Evolutionary conservation across 2,888 invertebrate species (phyloP).

Genomic region (Therioaphis trifolii): DNA sequence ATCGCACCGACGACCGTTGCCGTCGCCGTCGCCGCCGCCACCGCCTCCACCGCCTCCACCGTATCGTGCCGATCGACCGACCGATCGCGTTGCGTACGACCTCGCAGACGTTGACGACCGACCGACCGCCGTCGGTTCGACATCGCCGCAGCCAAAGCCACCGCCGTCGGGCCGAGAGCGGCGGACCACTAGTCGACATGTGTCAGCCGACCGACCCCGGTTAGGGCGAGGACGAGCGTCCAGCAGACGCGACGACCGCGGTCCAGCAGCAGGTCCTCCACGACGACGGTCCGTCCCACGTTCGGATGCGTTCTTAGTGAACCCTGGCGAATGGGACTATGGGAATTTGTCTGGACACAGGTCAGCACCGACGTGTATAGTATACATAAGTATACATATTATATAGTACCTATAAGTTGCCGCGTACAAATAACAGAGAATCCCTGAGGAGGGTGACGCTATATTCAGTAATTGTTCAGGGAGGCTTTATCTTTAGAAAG

Average conservation of each 20-base stretch:
- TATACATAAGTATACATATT: not conserved
- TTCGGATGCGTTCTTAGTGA: constrained; percentile 10
- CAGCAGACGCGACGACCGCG: not conserved
- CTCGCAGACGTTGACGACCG: not conserved
- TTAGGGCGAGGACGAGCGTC: not conserved
- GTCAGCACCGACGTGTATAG: constrained; percentile 67
- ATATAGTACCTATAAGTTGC: too few species aligned
- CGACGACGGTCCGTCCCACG: not conserved
- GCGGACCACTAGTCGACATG: constrained; percentile 17
- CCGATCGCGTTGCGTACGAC: not conserved
- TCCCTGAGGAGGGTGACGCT: too few species aligned
- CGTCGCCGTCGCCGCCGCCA: not conserved
- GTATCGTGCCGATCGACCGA: not conserved
- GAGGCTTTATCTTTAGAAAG: too few species aligned
- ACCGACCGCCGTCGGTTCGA: not conserved
- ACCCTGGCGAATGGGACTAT: constrained; percentile 63
- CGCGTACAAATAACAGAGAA: too few species aligned
- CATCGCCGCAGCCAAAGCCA: not conserved
- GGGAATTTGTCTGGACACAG: constrained; percentile 73
- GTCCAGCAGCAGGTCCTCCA: not conserved
- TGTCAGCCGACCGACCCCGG: constrained; percentile 38
- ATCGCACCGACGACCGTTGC: not conserved
- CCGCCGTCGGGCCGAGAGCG: not conserved
- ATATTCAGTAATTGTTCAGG: too few species aligned
- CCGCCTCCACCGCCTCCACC: not conserved